Conservation (phyloP, 1,140 invertebrate species). For the Sycophaga agraensis region DNA sequence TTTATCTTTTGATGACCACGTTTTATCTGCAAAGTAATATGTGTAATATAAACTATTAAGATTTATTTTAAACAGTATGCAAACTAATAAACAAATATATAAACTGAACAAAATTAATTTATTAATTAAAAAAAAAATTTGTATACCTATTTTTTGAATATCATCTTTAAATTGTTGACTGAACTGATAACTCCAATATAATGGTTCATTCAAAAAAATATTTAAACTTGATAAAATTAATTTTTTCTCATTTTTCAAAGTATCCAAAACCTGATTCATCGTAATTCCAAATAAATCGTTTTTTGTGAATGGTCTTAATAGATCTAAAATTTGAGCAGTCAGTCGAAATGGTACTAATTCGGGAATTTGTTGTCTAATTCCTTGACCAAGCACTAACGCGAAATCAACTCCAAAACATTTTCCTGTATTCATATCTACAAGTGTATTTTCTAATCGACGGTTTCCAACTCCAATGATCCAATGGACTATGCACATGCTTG, state of each 20-base stretch:
- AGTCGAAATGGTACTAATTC: conserved; percentile 78
- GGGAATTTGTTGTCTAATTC: conserved; percentile 61
- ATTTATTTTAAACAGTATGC: neutral
- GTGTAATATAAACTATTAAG: neutral
- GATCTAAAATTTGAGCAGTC: conserved; percentile 69
- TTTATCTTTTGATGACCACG: conserved; percentile 63
- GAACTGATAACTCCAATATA: conserved; percentile 65
- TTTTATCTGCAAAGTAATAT: conserved; percentile 38
- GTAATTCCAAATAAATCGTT: conserved; percentile 64
- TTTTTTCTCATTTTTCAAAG: conserved; percentile 60
- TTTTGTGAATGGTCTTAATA: conserved; percentile 67
- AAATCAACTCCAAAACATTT: conserved; percentile 75
- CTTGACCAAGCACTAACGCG: conserved; percentile 71
- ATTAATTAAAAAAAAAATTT: neutral
- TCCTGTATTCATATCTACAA: conserved; percentile 66
- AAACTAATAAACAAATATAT: neutral
- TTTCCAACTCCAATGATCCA: conserved; percentile 77
- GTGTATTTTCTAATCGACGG: conserved; percentile 71
- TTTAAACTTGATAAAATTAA: conserved; percentile 68
- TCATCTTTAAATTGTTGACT: conserved; percentile 34
- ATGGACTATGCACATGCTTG: conserved; percentile 65
- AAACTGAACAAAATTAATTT: neutral
- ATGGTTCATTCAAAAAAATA: conserved; percentile 73
- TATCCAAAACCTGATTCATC: conserved; percentile 66
- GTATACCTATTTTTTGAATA: conserved; percentile 19